Evolutionary conservation across 1,140 invertebrate species (phyloP).

Genomic region (Wasmannia auropunctata): DNA sequence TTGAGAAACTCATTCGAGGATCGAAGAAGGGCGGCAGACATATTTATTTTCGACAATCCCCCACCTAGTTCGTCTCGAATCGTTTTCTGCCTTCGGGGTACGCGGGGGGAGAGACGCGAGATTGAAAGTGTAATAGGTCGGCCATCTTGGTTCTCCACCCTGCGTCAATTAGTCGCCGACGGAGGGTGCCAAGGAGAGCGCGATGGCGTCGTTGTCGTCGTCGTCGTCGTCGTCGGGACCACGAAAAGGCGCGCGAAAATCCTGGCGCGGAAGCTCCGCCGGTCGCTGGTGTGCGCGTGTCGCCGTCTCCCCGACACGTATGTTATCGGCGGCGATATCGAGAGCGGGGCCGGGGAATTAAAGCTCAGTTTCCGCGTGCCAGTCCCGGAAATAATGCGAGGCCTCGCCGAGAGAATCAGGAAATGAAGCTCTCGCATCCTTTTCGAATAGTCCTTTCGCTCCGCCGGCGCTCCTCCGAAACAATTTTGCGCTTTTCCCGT

Average conservation of each 20-base stretch:
- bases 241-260: constrained; percentile 45
- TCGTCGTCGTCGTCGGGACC: constrained; percentile 14
- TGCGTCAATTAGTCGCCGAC: constrained; percentile 81
- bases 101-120: constrained; percentile 64
- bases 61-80: constrained; percentile 18
- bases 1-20: not conserved
- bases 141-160: constrained; percentile 83
- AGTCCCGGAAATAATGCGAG: constrained; percentile 71
- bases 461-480: constrained; percentile 57
- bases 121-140: constrained; percentile 83
- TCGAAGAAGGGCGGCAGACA: constrained; percentile 57
- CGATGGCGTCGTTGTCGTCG: constrained; percentile 77
- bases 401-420: constrained; percentile 65
- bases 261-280: constrained; percentile 46
- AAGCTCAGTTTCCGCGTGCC: constrained; percentile 68
- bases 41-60: constrained; percentile 70
- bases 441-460: constrained; percentile 58
- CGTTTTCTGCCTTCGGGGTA: constrained; percentile 66
- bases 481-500: constrained; percentile 54
- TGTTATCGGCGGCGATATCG: constrained; percentile 44
- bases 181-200: constrained; percentile 81
- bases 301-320: constrained; percentile 1
- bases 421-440: constrained; percentile 72
- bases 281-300: constrained; percentile 46
- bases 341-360: constrained; percentile 61